A percentile compares a stretch with the other conserved stretches of the same genome.
Conservation (phyloP, 2,113 vertebrate genomes). For the Perca fluviatilis region DNA sequence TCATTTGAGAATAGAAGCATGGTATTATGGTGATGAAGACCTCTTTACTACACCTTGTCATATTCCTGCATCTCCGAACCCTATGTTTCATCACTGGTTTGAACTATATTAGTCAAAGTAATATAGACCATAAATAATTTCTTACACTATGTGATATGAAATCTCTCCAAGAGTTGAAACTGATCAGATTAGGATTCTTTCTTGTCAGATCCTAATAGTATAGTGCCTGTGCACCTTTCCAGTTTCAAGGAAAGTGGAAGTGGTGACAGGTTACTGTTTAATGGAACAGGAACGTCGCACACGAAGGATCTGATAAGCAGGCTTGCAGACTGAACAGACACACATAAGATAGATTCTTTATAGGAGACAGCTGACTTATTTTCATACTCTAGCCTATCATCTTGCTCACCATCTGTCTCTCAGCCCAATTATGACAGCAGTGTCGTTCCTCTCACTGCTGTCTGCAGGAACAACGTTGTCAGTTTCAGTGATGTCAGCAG, state of each 20-base stretch:
- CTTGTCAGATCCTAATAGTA: constrained; percentile 43
- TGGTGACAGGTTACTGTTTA: constrained; percentile 48
- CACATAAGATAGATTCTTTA: constrained; percentile 21
- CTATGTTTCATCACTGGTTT: not conserved
- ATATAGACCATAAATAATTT: constrained; percentile 48
- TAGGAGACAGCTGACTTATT: constrained; percentile 47
- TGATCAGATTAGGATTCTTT: constrained; percentile 16
- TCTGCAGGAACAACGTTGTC: constrained; percentile 58
- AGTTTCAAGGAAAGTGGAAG: constrained; percentile 45
- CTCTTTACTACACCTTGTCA: constrained; percentile 2
- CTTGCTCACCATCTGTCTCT: constrained; percentile 70
- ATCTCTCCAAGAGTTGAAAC: constrained; percentile 15
- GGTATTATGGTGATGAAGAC: not conserved
- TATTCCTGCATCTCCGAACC: not conserved
- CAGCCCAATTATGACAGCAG: constrained; percentile 68
- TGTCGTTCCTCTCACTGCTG: constrained; percentile 39
- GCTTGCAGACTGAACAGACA: constrained; percentile 29
- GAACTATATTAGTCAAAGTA: not conserved
- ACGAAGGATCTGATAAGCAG: constrained; percentile 42
- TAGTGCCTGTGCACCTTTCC: constrained; percentile 8
- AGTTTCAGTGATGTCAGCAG: constrained; percentile 62
- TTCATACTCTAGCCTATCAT: constrained; percentile 57
- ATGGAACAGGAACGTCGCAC: constrained; percentile 1
- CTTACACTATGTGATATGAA: constrained; percentile 30
- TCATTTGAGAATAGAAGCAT: not conserved